Percentiles rank a stretch among this genome's conserved stretches.
Conservation (phyloP, 2,888 invertebrate species). For the Trachelus iudaicus region DNA sequence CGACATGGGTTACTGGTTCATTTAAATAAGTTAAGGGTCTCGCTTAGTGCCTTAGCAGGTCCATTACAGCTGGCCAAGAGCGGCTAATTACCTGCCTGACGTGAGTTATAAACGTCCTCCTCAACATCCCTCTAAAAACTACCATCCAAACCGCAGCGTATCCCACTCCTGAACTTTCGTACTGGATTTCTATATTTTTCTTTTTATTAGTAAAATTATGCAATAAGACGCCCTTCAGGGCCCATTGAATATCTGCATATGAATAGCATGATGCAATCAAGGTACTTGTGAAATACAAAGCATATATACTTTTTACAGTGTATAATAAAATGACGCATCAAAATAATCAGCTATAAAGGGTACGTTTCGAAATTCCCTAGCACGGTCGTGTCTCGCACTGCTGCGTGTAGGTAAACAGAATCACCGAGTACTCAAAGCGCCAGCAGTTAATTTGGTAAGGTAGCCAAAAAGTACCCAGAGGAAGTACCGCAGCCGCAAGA, state of each 20-base stretch:
- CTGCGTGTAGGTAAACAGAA: too few relatives aligned
- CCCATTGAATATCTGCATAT: not conserved
- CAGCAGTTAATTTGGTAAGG: too few relatives aligned
- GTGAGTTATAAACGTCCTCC: conserved; percentile 64
- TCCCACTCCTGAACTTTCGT: conserved; percentile 49
- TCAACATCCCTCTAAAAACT: conserved; percentile 12
- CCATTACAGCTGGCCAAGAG: conserved; percentile 65
- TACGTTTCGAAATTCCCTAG: too few relatives aligned
- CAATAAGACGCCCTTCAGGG: conserved; percentile 2
- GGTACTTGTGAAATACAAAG: not conserved
- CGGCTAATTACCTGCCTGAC: conserved; percentile 66
- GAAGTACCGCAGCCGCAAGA: not conserved
- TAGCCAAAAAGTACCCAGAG: not conserved
- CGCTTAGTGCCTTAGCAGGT: conserved; percentile 61
- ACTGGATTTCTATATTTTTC: conserved; percentile 33
- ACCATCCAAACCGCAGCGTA: not conserved
- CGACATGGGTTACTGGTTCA: conserved; percentile 66
- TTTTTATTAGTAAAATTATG: conserved; percentile 30
- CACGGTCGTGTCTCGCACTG: too few relatives aligned
- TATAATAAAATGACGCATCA: not conserved
- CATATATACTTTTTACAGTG: not conserved
- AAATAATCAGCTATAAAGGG: not conserved
- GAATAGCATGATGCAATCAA: not conserved
- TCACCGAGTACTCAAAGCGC: too few relatives aligned
- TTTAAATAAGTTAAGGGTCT: conserved; percentile 66